Evolutionary conservation across 2,113 vertebrate species (phyloP).

Genomic region (Megatriorchis doriae): DNA sequence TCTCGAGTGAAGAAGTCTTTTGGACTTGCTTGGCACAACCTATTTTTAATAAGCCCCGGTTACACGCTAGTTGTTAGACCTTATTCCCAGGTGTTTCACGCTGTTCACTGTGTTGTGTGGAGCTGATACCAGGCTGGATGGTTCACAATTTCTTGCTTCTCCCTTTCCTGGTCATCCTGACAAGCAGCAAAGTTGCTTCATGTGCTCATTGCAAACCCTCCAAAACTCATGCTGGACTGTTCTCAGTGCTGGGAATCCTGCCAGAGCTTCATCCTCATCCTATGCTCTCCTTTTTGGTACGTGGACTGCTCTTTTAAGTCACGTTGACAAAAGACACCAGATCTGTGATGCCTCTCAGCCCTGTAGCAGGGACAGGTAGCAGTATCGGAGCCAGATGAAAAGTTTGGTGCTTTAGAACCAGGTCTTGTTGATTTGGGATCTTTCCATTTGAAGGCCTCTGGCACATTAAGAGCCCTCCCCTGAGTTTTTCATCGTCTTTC

Average conservation of each 20-base stretch:
- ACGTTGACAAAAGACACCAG: neutral
- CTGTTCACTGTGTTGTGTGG: neutral
- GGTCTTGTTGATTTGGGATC: neutral
- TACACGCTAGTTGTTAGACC: neutral
- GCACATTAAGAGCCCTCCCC: constrained; percentile 5
- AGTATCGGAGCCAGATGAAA: neutral
- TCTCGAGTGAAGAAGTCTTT: neutral
- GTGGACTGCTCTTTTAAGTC: neutral
- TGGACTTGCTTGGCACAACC: neutral
- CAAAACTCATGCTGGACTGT: neutral
- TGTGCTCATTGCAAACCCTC: neutral
- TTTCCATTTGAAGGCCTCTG: constrained; percentile 7
- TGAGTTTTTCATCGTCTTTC: constrained; percentile 26
- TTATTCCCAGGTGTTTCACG: neutral
- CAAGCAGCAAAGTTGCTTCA: neutral
- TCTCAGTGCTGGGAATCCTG: neutral
- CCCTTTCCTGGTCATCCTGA: neutral
- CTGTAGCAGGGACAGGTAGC: neutral
- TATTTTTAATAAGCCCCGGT: neutral
- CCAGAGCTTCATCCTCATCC: neutral
- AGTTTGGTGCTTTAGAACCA: neutral
- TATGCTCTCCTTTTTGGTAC: neutral
- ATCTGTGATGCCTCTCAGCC: neutral
- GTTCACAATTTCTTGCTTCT: neutral
- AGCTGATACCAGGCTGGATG: neutral